Conservation (phyloP, 1,140 invertebrate species). For the Drosophila lini region DNA sequence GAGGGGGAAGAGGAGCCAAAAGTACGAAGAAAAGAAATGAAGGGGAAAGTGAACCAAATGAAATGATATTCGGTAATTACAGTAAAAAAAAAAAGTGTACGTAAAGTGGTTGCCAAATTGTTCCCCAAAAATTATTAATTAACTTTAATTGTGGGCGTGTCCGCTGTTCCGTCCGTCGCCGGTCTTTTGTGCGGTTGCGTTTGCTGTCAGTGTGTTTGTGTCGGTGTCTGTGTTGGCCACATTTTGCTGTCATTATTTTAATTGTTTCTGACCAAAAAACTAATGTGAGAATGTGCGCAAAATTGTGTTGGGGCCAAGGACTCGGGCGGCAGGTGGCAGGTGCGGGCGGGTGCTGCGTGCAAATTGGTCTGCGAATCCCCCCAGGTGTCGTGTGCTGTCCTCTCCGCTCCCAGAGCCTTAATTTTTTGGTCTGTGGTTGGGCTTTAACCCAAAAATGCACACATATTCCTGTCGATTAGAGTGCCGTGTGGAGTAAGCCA, state of each 20-base stretch:
- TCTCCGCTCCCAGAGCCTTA: background rate
- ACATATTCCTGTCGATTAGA: conserved; percentile 20
- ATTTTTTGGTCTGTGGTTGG: conserved; percentile 22
- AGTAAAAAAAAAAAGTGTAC: conserved; percentile 22
- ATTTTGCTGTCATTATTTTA: conserved; percentile 65
- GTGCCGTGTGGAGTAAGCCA: background rate
- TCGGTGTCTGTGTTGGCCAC: conserved; percentile 4
- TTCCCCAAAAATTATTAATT: conserved; percentile 29
- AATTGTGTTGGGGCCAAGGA: conserved; percentile 39
- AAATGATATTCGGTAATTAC: conserved; percentile 31
- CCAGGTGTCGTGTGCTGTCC: conserved; percentile 23
- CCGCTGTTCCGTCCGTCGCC: conserved; percentile 13
- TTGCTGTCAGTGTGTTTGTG: conserved; percentile 12
- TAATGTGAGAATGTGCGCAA: conserved; percentile 53
- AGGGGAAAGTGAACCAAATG: conserved; percentile 12
- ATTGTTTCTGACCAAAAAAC: conserved; percentile 63
- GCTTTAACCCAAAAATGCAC: conserved; percentile 16
- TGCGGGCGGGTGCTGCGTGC: conserved; percentile 50
- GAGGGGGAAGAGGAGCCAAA: conserved; percentile 38
- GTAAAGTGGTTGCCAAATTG: conserved; percentile 11
- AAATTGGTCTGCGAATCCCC: conserved; percentile 51
- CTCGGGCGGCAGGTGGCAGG: background rate
- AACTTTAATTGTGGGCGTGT: conserved; percentile 42
- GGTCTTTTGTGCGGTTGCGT: conserved; percentile 38
- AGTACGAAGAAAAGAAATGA: conserved; percentile 31